Base-by-base conservation (phyloP, 2,888 invertebrate genomes). In the Adelognathus sp. region DNA sequence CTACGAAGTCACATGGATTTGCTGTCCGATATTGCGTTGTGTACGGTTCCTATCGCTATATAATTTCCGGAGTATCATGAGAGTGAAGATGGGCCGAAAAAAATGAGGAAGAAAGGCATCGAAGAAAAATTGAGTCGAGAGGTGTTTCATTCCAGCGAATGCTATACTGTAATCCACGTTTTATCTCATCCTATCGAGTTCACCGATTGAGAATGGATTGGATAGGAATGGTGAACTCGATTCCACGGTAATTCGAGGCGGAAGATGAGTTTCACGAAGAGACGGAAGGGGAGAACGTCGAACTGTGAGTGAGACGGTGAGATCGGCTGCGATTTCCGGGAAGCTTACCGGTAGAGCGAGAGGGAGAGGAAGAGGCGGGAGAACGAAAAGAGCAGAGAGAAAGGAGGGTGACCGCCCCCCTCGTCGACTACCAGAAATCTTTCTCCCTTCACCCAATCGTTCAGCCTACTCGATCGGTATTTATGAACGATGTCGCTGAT, bases 401-500 rank as follows among this genome's bases (percentile, higher is more conserved):
- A 21, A 64, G 52, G 33, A 24, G 60, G 61, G 70, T 39, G 46
- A 70, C 41, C 44, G 27, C 33, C n/a, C n/a, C n/a, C 27, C 54
- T 33, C 21, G 21, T 44, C 58, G 41, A 56, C 44, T 27, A 18
- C 36, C 5, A 27, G 21, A 27, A 41, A n/a, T 27, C 41, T 29
- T 18, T 14, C 6, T 14, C 18, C 50, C 16, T 27, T 29, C 41
- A n/a, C n/a, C 14, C n/a, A 1, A 11, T 29, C 56, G 56, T 56
- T 52, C 39, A 9, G 46, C 44, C 46, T 39, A 71, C 44, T 39
- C 56, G 73, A 73, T 78, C 67, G 81, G 63, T 82, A 83, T 83
- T 83, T 83, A 82, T 80, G 72, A 82, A 81, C 72, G 80, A 82
- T 76, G 73, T 80, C 79, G 80, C 76, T 71, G 44, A 61, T 70